Base-by-base conservation (phyloP, 2,797 vertebrate species). In the Phrynocephalus guinanensis region DNA sequence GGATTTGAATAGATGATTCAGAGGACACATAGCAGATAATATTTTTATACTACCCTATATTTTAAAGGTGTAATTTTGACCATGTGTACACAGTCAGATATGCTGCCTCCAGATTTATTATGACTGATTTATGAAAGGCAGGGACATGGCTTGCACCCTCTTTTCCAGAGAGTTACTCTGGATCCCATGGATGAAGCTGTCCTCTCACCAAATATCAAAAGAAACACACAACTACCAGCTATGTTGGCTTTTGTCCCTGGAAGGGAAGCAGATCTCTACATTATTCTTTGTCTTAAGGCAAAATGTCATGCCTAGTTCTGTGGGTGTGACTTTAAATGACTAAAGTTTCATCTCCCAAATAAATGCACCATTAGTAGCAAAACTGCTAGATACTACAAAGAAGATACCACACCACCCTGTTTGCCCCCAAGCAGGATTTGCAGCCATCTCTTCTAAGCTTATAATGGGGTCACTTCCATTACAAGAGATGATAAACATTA, bases 1-100 rank as follows among this genome's bases (percentile, higher is more conserved):
- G 15, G 78, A 60, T 18, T 63, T n/a, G 33, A 63, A 33, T 38
- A 24, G 6, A 48, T n/a, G 85, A 88, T 68, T 84, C n/a, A 88
- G 86, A 83, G 33, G 18, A 66, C 86, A 50, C 22, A 76, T 72
- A 71, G 38, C 52, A 26, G 48, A n/a, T 63, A 7, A 1, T 30
- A 81, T 92, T 24, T 48, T 1, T 50, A 16, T 6, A 67, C 28
- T 15, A 6, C 9, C n/a, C 1, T 88, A 79, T 83, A 20, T 79
- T n/a, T 18, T 16, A 26, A 33, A 84, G 71, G 5, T 68, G 4
- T 7, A 81, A 50, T 85, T 70, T 18, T 72, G 48, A 72, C 4
- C 4, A 48, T 38, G 28, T 24, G 52, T 7, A 6, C 38, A 75
- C 7, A 44, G 20, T 3, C 3, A 60, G 56, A 16, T 60, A 63